Base-by-base conservation (phyloP, 2,888 invertebrate genomes). In the Lucinisca nassula region DNA sequence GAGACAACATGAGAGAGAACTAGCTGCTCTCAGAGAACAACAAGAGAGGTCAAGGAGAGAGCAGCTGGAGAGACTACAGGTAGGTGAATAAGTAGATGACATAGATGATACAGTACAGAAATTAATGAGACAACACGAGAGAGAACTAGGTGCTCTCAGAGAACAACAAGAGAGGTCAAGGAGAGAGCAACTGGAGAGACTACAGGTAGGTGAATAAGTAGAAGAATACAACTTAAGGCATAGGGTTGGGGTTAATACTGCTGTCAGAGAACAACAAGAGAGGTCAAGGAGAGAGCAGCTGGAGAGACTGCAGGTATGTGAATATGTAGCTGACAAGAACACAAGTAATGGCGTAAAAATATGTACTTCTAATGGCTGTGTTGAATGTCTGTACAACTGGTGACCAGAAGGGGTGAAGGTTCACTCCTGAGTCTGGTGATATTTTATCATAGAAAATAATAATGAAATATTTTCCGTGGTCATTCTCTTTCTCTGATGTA, bases 111-210 rank as follows among this genome's bases (percentile, higher is more conserved):
- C 61, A 6, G 40, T 95, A 35, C 86, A 93, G 24, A 93, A 92
- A 70, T 82, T 95, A 51, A 58, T 96, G 49, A 87, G 90, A n/a
- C 92, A 94, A 35, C 95, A 96, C 79, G 91, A 95, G 51, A 91
- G 91, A 49, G 93, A 94, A 35, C 87, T 94, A 49, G 90, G 88
- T 6, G 90, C 90, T 6, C 61, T 95, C 55, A 76, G 88, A 74
- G 83, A 79, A 8, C 73, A 86, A 17, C 95, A 95, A 72, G 90
- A 93, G 73, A 89, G 86, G 14, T 90, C 93, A 58, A 87, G 92
- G 32, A 84, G 92, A 67, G 89, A 92, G 74, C 95, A 95, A 87
- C 84, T 92, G 45, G 84, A 88, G 4, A 92, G 93, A 67, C 87
- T 95, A 30, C 85, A 92, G 90, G 93, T 93, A 76, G n/a, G n/a